Evolutionary conservation across 2,113 vertebrate species (phyloP), one percentile per base, ranked within the genome.

Genomic region (Oryzias javanicus): DNA sequence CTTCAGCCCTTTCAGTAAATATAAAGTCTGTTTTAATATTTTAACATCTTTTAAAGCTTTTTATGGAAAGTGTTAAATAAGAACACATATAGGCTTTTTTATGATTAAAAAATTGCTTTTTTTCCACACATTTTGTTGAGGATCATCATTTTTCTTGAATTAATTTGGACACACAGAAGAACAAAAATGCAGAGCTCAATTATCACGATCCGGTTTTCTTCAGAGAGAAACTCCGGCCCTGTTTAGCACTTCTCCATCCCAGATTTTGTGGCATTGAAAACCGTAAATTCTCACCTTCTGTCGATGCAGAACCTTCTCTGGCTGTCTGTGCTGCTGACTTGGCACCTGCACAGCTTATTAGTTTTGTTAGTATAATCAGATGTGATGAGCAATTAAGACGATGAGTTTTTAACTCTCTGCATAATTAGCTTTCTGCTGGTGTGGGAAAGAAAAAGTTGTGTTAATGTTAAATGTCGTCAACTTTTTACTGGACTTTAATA

Each of bases 401-500:
- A 51, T 53, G 27, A 52, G n/a, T 64, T 54, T 53, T 54, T 7
- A 46, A 46, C 49, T 20, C 17, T 4, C 6, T 42, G 4, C 14
- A 4, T 57, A 40, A 52, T 40, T 49, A 60, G 15, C 35, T 6
- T 29, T 55, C 6, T 50, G 13, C 10, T 51, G 13, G 42, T 42
- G 5, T 25, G 6, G 14, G 41, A 48, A 63, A 57, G 18, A 22
- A 46, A 48, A 63, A 57, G 18, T 29, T 24, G 49, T 20, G 20
- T 49, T 41, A 16, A 51, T 61, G 40, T 24, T 67, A 19, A 64
- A 46, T 62, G 13, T 6, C 16, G 35, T 42, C 41, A 60, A 60
- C 52, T 65, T 71, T 63, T 50, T 66, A 46, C 14, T 17, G 14
- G 15, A 57, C 46, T 59, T 18, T 49, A 42, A 66, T 58, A 18